A percentile compares a stretch with the other conserved stretches of the same genome.
phyloP scores from a whole-genome alignment of 2,888 invertebrate species.

The Itoplectis maculator region DNA sequence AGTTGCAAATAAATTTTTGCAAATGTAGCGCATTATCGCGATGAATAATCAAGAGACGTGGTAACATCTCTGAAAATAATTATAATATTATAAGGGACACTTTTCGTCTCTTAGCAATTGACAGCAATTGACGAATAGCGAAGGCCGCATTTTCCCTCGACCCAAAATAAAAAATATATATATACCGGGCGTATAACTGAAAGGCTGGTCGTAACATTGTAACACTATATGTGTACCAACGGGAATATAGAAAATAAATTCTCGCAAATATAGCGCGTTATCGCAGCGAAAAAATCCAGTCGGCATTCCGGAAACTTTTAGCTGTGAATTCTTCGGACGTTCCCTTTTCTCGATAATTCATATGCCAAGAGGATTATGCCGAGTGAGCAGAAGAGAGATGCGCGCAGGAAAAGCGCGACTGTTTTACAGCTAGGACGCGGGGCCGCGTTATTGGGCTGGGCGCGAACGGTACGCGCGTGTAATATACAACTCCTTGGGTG shows the following conservation, averaged over 20 bases:
- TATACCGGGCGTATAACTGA: neutral
- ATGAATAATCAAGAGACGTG: too few relatives aligned
- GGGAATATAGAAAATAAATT: constrained; percentile 1
- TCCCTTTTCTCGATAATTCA: constrained; percentile 34
- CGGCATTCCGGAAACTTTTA: neutral
- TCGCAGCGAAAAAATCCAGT: neutral
- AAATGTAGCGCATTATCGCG: too few relatives aligned
- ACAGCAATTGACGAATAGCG: constrained; percentile 39
- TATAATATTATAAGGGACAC: constrained; percentile 43
- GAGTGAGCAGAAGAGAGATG: constrained; percentile 53
- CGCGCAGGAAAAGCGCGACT: constrained; percentile 51
- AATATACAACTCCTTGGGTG: constrained; percentile 32
- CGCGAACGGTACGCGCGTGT: constrained; percentile 55
- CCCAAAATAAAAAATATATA: neutral
- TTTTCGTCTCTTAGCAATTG: neutral
- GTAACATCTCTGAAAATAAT: too few relatives aligned
- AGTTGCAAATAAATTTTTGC: too few relatives aligned
- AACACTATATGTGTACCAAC: neutral
- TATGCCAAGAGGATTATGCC: constrained; percentile 47
- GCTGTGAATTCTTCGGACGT: neutral
- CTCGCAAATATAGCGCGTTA: too few relatives aligned
- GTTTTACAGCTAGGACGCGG: constrained; percentile 62
- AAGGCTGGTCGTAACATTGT: neutral
- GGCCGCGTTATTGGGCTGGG: constrained; percentile 55
- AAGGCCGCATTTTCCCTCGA: neutral